Percentiles rank a stretch among this genome's conserved stretches.
These are phyloP conservation scores for Cepaea nemoralis DNA, from an alignment of 1,140 invertebrate genomes.

Conservation along the genomic window DNA sequence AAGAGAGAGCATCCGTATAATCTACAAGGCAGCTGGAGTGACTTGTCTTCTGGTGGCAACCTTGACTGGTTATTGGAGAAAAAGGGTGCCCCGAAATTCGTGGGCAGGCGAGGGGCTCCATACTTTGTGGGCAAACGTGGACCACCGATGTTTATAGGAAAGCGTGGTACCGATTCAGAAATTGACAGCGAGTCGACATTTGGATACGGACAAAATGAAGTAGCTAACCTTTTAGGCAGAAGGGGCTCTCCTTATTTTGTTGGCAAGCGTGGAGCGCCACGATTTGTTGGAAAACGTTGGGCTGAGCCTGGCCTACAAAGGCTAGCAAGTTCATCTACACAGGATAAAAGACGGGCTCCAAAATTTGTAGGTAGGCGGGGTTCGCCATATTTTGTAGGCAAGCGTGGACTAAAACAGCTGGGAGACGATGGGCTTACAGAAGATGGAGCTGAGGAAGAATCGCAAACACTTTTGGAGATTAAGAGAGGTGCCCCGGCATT, in stretches of 20 bases:
- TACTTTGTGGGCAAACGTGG: slow-evolving; percentile 9
- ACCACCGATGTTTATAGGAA: slow-evolving; percentile 11
- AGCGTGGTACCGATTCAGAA: neutral
- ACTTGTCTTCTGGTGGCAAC: neutral
- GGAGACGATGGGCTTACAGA: neutral
- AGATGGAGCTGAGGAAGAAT: neutral
- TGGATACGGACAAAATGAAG: neutral
- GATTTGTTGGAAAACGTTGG: neutral
- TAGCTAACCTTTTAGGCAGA: neutral
- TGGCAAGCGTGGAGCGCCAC: neutral
- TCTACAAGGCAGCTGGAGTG: neutral
- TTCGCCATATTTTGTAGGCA: neutral
- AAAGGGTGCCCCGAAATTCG: neutral
- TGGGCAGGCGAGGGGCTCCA: neutral
- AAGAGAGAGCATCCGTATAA: neutral
- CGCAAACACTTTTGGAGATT: neutral
- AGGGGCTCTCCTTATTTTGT: neutral
- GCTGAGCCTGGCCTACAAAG: neutral
- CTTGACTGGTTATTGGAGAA: neutral
- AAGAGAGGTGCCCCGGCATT: neutral
- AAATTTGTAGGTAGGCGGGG: slow-evolving; percentile 18
- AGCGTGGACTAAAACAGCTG: neutral
- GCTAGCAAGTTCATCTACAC: neutral
- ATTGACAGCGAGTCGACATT: neutral
- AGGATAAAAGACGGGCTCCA: slow-evolving; percentile 10